Base-by-base conservation (phyloP, 2,797 vertebrate genomes). In the Eulemur coronatus region DNA sequence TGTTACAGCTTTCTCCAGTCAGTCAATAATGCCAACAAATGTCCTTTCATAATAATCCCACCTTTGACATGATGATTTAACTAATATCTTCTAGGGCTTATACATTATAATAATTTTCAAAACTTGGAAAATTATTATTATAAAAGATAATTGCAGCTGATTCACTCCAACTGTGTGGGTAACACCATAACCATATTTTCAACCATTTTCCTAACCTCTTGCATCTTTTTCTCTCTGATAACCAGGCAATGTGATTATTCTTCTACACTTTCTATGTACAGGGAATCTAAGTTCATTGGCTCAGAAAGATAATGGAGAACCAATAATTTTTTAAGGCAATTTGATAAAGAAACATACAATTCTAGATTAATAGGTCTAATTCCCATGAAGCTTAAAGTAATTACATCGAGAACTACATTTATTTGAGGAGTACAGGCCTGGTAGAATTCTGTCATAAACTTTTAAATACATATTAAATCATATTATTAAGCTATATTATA, bases 281-380 rank as follows among this genome's bases (percentile, higher is more conserved):
- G 55, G 43, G 38, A 88, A 89, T 65, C 63, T 79, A n/a, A 59
- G 41, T 59, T 61, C 28, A 61, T 46, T 46, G 20, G 65, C 52
- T 95, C 61, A 84, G 84, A 92, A 76, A 69, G 22, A 26, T 90
- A 93, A 94, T 28, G 15, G 67, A 82, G 35, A 70, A 78, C 41
- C 67, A 79, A 41, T 65, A 73, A 65, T 43, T 95, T 96, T 90
- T 92, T 52, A 95, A 94, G 33, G 38, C 91, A 95, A 90, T 93
- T 92, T 73, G 63, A 79, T 86, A 82, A 96, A 88, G 78, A 95
- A 89, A 78, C 8, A 65, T 94, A 46, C 73, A 70, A 85, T 90
- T 97, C 76, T 92, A 79, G 70, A 89, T 91, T 70, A 70, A 63
- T 95, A 88, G 10, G 0, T 67, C 92, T 91, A 57, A 96, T 70